Percentiles rank a stretch among this genome's conserved stretches.
phyloP scores from a whole-genome alignment of 2,888 invertebrate species.

The Nephrocerus scutellatus region DNA sequence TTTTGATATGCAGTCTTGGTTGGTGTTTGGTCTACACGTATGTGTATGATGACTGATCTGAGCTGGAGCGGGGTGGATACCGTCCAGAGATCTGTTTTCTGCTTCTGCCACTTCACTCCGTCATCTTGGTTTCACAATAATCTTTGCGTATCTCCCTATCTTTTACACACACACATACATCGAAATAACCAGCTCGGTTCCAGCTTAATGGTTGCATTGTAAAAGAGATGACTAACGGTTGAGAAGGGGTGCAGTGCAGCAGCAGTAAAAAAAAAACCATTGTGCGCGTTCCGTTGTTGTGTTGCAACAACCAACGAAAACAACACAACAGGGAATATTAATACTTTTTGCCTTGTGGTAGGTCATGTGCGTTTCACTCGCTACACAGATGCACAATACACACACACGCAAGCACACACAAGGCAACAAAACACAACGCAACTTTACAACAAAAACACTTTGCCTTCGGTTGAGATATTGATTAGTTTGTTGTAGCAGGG shows the following conservation, averaged over 20 bases:
- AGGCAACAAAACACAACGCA: no score
- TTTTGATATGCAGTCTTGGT: slow-evolving; percentile 14
- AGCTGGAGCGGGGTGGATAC: neutral
- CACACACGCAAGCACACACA: slow-evolving; percentile 42
- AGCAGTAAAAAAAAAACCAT: slow-evolving; percentile 23
- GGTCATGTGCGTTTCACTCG: slow-evolving; percentile 29
- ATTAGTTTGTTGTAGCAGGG: no score
- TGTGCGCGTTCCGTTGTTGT: no score
- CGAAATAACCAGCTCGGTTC: slow-evolving; percentile 4
- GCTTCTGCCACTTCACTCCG: neutral
- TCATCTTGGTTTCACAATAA: slow-evolving; percentile 4
- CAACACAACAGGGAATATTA: slow-evolving; percentile 29
- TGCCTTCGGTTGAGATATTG: slow-evolving; percentile 8
- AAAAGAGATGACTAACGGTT: no score
- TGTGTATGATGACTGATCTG: no score
- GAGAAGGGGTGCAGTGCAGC: slow-evolving; percentile 22
- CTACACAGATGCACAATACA: slow-evolving; percentile 29
- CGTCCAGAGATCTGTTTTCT: neutral
- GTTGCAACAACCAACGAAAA: slow-evolving; percentile 9
- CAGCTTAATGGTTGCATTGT: no score
- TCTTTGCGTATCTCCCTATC: slow-evolving; percentile 19
- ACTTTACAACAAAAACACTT: no score
- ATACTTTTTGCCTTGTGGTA: slow-evolving; percentile 41
- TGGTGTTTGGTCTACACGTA: no score
- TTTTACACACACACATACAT: slow-evolving; percentile 13